phyloP scores from a whole-genome alignment of 23 tunicate species.

The Pegea sp. region DNA sequence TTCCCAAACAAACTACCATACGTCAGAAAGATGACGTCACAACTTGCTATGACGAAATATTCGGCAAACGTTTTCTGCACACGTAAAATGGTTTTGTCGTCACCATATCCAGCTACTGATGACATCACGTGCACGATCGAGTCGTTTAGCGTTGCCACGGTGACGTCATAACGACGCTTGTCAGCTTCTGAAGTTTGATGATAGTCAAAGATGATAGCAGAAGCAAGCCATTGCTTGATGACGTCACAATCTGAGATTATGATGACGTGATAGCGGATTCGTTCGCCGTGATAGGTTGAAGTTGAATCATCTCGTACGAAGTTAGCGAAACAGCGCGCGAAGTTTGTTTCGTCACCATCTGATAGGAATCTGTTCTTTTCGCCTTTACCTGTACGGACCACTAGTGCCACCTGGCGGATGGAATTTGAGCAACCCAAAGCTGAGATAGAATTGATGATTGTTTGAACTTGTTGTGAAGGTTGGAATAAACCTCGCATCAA shows the following conservation, averaged over 20 bases:
- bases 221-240: constrained; percentile 14
- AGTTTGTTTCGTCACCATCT: constrained; percentile 50
- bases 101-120: too few relatives aligned
- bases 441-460: constrained; percentile 10
- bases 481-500: too few relatives aligned
- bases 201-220: too few relatives aligned
- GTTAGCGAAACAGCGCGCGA: constrained; percentile 42
- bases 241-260: constrained; percentile 49
- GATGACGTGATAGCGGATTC: constrained; percentile 18
- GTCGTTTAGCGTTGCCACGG: constrained; percentile 54
- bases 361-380: constrained; percentile 80
- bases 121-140: constrained; percentile 77
- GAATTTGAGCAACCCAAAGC: too few relatives aligned
- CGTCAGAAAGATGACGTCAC: constrained; percentile 63
- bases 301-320: constrained; percentile 10
- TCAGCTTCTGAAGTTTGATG: too few relatives aligned
- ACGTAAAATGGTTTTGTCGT: too few relatives aligned
- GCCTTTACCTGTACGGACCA: constrained; percentile 59
- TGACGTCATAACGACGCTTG: constrained; percentile 7
- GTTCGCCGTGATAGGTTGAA: too few relatives aligned
- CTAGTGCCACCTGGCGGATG: constrained; percentile 59
- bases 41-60: constrained; percentile 41
- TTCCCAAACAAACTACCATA: constrained; percentile 87
- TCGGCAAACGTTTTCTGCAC: constrained; percentile 68
- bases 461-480: constrained; percentile 49